Percentiles rank a stretch among this genome's conserved stretches.
phyloP scores from a whole-genome alignment of 1,140 invertebrate species.

The Drosophila pandora region DNA sequence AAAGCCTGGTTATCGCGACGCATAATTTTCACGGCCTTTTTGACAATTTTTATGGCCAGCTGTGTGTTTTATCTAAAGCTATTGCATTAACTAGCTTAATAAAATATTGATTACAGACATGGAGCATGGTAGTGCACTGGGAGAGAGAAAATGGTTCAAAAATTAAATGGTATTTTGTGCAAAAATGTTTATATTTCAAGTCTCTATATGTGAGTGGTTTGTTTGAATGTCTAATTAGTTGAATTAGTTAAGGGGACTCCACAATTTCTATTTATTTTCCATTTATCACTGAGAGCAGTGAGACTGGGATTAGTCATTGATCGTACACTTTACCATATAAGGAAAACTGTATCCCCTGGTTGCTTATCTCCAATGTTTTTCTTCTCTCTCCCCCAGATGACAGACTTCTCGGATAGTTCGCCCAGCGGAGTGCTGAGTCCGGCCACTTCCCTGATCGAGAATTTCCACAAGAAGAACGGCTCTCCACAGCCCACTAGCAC shows the following conservation, averaged over 20 bases:
- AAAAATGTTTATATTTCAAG: not conserved
- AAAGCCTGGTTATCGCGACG: conserved; percentile 28
- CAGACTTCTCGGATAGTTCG: conserved; percentile 83
- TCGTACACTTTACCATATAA: conserved; percentile 22
- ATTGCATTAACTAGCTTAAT: conserved; percentile 29
- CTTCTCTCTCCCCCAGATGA: conserved; percentile 63
- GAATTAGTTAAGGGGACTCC: conserved; percentile 11
- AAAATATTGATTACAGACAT: conserved; percentile 21
- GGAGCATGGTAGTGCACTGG: not conserved
- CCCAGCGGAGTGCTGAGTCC: conserved; percentile 76
- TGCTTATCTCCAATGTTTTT: conserved; percentile 7
- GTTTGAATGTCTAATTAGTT: not conserved
- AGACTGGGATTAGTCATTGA: not conserved
- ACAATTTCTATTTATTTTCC: conserved; percentile 6
- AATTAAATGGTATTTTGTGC: not conserved
- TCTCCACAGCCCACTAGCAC: conserved; percentile 23
- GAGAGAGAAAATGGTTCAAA: not conserved
- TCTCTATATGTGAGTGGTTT: not conserved
- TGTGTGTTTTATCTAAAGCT: conserved; percentile 28
- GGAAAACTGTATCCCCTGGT: conserved; percentile 28
- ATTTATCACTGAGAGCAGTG: not conserved
- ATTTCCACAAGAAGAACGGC: conserved; percentile 81
- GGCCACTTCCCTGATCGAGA: conserved; percentile 78
- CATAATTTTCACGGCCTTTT: conserved; percentile 32
- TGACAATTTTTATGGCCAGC: conserved; percentile 21